These are phyloP conservation scores for Polydrusus tereticollis DNA, from an alignment of 2,888 invertebrate genomes.

Conservation along the genomic window DNA sequence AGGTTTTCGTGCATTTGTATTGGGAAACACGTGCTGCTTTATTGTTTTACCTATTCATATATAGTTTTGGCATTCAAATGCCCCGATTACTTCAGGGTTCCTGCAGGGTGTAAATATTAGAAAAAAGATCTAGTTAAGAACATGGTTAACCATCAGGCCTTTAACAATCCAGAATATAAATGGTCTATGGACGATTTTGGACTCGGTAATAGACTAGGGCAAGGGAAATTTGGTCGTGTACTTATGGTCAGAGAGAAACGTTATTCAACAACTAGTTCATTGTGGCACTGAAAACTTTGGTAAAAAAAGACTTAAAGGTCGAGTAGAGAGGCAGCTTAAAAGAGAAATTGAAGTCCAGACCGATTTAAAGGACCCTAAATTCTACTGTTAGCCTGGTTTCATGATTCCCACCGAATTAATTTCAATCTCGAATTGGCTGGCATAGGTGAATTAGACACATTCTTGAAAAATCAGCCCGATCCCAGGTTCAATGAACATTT, in stretches of 20 bases:
- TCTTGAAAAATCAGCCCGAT: slow-evolving; percentile 36
- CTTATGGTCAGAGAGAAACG: slow-evolving; percentile 93
- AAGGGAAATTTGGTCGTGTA: slow-evolving; percentile 98
- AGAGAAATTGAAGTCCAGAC: slow-evolving; percentile 98
- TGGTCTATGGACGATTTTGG: slow-evolving; percentile 93
- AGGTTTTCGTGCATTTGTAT: too few relatives aligned
- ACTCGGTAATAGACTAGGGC: slow-evolving; percentile 91
- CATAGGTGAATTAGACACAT: slow-evolving; percentile 68
- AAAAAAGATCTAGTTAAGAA: slow-evolving; percentile 36
- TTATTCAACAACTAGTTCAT: slow-evolving; percentile 87
- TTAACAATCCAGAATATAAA: slow-evolving; percentile 46
- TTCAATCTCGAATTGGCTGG: slow-evolving; percentile 96
- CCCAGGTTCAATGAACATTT: slow-evolving; percentile 43
- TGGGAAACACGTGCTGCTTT: too few relatives aligned
- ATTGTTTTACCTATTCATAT: too few relatives aligned
- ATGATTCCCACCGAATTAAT: slow-evolving; percentile 93
- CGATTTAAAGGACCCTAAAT: slow-evolving; percentile 70
- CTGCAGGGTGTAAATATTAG: not conserved
- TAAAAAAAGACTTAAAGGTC: slow-evolving; percentile 89
- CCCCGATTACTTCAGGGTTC: too few relatives aligned
- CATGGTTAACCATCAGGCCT: slow-evolving; percentile 40
- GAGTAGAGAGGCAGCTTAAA: slow-evolving; percentile 93
- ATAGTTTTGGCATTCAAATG: too few relatives aligned
- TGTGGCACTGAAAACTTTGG: slow-evolving; percentile 89
- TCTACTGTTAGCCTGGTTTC: slow-evolving; percentile 95